Evolutionary conservation across 2,888 invertebrate genomes (phyloP), one percentile per base, ranked within the genome.

Genomic region (Rhopalosiphum nymphaeae): DNA sequence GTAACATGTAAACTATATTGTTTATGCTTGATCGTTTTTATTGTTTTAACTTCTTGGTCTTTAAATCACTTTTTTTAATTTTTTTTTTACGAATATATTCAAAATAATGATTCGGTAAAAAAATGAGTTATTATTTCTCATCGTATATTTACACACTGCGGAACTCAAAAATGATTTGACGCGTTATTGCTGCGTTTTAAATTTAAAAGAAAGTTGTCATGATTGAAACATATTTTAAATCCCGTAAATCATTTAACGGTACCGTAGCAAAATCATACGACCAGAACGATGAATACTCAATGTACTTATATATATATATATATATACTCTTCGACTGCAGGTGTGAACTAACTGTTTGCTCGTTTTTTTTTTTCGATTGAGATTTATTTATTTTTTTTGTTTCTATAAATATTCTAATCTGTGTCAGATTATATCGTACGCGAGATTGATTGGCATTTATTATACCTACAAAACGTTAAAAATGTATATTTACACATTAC

Each of bases 191-290:
- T 61, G 57, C 16, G 16, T 46, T 16, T 36, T 61, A 42, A 87
- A 53, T 42, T 85, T 36, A 89, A 91, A 90, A 94, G 85, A 86
- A 90, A 91, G 85, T 85, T 85, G 29, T 90, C 56, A 46, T 46
- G 89, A 93, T 67, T 26, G 57, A 87, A 67, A 92, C 42, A 88
- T 42, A 36, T 78, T 92, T 92, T 92, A 92, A 87, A 92, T 91
- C 61, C 92, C 87, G 87, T 93, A 85, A 85, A 90, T 89, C 90
- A 36, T 86, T 94, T 94, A 90, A 91, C 90, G 90, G 90, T 90
- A 93, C 36, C 16, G 36, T 88, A 46, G 90, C 85, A 29, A 86
- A 94, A 91, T 67, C 61, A 84, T 91, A 91, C 84, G 42, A 93
- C 89, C 93, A 44, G 90, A 89, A 94, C 90, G 92, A 78, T 21